A percentile compares a stretch with the other conserved stretches of the same genome.
Conservation (phyloP, 2,113 vertebrate species). For the Hemiscyllium ocellatum region DNA sequence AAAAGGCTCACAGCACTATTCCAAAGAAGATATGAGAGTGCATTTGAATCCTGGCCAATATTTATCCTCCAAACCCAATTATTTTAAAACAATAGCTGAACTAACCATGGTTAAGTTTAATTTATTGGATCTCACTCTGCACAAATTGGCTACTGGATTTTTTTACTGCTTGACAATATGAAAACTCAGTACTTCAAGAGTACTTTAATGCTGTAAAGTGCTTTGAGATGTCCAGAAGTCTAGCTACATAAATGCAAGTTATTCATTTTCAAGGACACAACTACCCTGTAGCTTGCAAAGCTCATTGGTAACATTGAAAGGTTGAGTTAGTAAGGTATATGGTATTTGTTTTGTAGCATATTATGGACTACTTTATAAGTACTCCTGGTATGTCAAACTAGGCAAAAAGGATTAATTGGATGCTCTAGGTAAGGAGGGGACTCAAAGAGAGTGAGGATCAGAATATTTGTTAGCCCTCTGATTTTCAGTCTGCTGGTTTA, state of each 20-base stretch:
- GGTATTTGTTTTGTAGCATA: background rate
- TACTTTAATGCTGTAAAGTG: background rate
- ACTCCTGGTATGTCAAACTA: background rate
- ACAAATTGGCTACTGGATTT: background rate
- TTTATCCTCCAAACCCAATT: background rate
- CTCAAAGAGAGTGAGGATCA: background rate
- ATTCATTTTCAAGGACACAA: background rate
- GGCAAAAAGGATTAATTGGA: background rate
- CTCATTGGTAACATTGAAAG: background rate
- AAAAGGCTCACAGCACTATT: background rate
- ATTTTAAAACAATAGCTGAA: background rate
- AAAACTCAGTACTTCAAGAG: background rate
- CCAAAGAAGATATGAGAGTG: background rate
- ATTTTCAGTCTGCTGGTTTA: background rate
- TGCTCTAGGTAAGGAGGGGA: background rate
- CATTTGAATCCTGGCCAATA: background rate
- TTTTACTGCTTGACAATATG: background rate
- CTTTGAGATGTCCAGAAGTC: background rate
- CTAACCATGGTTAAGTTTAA: background rate
- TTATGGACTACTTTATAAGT: background rate
- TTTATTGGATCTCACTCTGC: background rate
- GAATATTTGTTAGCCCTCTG: background rate
- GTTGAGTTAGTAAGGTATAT: background rate
- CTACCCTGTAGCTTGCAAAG: background rate
- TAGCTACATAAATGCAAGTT: background rate